Evolutionary conservation across 2,113 vertebrate genomes (phyloP), one percentile per base, ranked within the genome.

Genomic region (Atractosteus spatula): DNA sequence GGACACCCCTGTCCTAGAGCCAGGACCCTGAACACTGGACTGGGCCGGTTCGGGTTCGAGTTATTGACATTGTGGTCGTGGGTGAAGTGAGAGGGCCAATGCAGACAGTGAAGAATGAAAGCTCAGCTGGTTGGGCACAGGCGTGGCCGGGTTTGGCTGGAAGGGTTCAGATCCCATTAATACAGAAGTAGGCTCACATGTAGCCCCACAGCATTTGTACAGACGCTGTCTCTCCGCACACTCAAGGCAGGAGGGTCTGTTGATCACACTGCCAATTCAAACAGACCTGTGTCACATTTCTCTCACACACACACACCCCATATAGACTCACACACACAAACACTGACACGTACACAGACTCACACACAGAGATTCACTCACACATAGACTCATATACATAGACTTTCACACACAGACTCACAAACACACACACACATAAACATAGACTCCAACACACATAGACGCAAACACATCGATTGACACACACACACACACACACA

Each of bases 321-420:
- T 29, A 29, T 29, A 29, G 17, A 29, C 17, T 29, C 17, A 69
- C 62, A 16, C 56, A 17, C 42, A 65, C 59, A 78, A 17, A 65
- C 66, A 66, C 72, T 74, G 41, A 57, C 41, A 77, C 14, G 54
- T 54, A 57, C 74, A 72, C 76, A 81, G 77, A 80, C 69, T 71
- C 57, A 77, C 81, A 75, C 66, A 74, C 68, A 69, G n/a, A n/a
- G n/a, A n/a, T n/a, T n/a, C 72, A 75, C 55, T 57, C 70, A 73
- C 59, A 65, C 69, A 47, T 43, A 70, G 73, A 78, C 68, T 47
- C 68, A 55, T 62, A 69, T 61, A 68, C 68, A 64, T 54, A 71
- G n/a, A n/a, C n/a, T n/a, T n/a, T n/a, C 66, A 44, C 55, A 61
- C 74, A 72, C 76, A 81, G 77, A 80, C 69, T 71, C 57, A 77